Evolutionary conservation across 2,113 vertebrate species (phyloP).

Genomic region (Centropus bengalensis): DNA sequence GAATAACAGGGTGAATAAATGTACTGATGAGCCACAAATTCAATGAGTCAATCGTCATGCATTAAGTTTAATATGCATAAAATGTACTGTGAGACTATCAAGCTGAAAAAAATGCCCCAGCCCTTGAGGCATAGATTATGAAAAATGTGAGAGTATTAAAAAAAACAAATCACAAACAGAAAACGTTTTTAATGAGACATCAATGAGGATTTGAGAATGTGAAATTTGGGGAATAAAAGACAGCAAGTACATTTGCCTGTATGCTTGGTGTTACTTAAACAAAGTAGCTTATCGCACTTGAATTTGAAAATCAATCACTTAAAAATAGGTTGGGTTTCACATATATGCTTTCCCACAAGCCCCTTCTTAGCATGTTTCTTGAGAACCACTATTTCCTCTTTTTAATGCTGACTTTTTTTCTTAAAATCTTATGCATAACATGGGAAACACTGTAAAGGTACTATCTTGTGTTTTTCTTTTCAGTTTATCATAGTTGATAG

Average conservation of each 20-base stretch:
- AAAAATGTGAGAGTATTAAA: not conserved
- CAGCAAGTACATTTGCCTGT: not conserved
- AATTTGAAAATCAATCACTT: not conserved
- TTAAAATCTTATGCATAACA: not conserved
- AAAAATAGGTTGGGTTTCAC: not conserved
- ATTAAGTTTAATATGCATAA: not conserved
- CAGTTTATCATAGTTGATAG: not conserved
- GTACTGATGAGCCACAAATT: not conserved
- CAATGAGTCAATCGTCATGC: not conserved
- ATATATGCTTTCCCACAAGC: not conserved
- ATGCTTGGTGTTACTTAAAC: not conserved
- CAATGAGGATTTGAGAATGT: not conserved
- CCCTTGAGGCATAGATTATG: not conserved
- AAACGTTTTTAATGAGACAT: not conserved
- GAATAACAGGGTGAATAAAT: not conserved
- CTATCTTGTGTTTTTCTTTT: not conserved
- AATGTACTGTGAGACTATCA: not conserved
- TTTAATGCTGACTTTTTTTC: not conserved
- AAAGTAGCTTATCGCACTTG: not conserved
- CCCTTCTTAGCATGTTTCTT: not conserved
- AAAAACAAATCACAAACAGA: not conserved
- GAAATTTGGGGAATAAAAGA: not conserved
- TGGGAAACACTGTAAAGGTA: not conserved
- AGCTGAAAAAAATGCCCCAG: not conserved
- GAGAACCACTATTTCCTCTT: not conserved